phyloP scores from a whole-genome alignment of 37 sponge, comb jelly and placozoan genomes.

The Lycopodina hypogea region DNA sequence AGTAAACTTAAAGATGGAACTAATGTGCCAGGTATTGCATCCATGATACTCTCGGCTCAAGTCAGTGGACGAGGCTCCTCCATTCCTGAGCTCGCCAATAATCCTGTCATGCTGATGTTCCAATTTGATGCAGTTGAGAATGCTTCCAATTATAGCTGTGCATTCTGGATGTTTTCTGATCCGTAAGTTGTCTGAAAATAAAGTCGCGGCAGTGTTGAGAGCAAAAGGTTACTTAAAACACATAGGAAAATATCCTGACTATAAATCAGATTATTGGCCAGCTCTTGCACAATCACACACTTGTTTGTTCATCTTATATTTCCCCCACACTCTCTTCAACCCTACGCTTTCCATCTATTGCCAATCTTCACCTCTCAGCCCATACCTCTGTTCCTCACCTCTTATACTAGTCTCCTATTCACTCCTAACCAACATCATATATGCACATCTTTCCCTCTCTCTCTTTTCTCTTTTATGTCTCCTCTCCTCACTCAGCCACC shows the following conservation, averaged over 20 bases:
- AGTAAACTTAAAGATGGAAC: background rate
- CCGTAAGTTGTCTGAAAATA: conserved; percentile 16
- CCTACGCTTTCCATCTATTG: too few species aligned
- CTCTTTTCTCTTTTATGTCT: background rate
- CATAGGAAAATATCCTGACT: too few species aligned
- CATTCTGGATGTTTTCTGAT: conserved; percentile 43
- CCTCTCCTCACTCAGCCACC: background rate
- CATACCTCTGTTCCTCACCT: too few species aligned
- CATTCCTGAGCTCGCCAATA: background rate
- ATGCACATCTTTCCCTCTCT: background rate
- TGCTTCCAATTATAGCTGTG: conserved; percentile 15
- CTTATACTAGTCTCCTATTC: too few species aligned
- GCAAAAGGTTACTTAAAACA: too few species aligned
- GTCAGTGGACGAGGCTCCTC: background rate
- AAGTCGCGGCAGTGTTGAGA: too few species aligned
- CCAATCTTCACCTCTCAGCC: too few species aligned
- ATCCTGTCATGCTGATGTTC: conserved; percentile 47
- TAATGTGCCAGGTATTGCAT: conserved; percentile 5
- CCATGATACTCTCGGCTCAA: conserved; percentile 55
- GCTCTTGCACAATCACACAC: too few species aligned
- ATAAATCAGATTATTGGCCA: too few species aligned
- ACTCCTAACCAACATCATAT: too few species aligned
- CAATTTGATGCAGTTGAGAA: conserved; percentile 16
- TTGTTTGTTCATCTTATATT: too few species aligned
- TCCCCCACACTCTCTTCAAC: too few species aligned